Evolutionary conservation across 2,888 invertebrate species (phyloP).

Genomic region (Melanophora roralis): DNA sequence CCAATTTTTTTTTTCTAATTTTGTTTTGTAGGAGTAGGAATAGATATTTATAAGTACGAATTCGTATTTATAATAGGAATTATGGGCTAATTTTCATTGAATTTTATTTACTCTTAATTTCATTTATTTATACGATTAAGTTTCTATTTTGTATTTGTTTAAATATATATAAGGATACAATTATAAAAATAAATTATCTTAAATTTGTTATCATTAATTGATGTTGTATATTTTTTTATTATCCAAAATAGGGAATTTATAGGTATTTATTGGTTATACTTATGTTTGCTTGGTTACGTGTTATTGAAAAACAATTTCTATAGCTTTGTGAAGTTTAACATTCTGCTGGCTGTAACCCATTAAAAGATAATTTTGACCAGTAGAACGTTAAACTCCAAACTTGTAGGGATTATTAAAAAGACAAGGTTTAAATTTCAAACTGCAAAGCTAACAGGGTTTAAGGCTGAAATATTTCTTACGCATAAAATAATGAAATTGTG

Average conservation of each 20-base stretch:
- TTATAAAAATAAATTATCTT: constrained; percentile 64
- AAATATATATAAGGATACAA: constrained; percentile 52
- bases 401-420: too few species aligned
- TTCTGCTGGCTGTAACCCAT: too few species aligned
- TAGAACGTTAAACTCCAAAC: too few species aligned
- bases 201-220: constrained; percentile 47
- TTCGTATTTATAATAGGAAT: constrained; percentile 49
- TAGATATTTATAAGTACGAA: constrained; percentile 53
- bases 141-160: constrained; percentile 20
- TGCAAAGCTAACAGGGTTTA: too few species aligned
- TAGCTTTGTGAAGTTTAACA: too few species aligned
- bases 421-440: too few species aligned
- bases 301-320: too few species aligned
- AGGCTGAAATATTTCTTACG: too few species aligned
- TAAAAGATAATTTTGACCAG: too few species aligned
- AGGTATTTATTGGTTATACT: neutral
- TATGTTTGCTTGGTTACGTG: neutral
- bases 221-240: constrained; percentile 30
- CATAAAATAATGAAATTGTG: too few species aligned
- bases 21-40: constrained; percentile 61
- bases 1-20: constrained; percentile 39
- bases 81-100: constrained; percentile 46
- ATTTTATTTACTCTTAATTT: constrained; percentile 32
- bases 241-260: constrained; percentile 17
- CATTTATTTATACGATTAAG: constrained; percentile 43